Conservation (phyloP, 2,797 vertebrate genomes). For the Sebastiscus tertius region DNA sequence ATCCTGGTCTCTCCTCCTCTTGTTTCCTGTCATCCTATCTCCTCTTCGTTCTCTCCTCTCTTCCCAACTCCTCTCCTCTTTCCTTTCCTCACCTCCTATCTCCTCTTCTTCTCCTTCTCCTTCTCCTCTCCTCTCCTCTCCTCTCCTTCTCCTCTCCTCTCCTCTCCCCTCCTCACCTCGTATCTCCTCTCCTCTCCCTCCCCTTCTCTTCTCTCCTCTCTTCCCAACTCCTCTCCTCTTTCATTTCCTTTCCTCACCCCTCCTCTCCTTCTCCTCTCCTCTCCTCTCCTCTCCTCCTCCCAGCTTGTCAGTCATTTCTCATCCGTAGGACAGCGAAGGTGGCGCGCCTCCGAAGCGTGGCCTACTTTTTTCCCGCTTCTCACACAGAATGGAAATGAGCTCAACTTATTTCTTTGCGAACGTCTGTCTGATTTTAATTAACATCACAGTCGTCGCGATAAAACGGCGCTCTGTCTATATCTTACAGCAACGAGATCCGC, state of each 20-base stretch:
- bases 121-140: slow-evolving; percentile 13
- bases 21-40: too few relatives aligned
- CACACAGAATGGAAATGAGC: slow-evolving; percentile 73
- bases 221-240: too few relatives aligned
- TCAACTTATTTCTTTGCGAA: slow-evolving; percentile 72
- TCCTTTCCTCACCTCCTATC: too few relatives aligned
- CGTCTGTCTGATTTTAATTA: slow-evolving; percentile 83
- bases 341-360: slow-evolving; percentile 60
- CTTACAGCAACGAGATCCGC: slow-evolving; percentile 64
- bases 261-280: neutral
- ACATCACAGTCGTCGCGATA: slow-evolving; percentile 63
- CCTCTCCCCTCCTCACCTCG: too few relatives aligned
- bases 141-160: too few relatives aligned
- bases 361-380: slow-evolving; percentile 70
- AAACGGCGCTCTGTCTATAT: slow-evolving; percentile 74
- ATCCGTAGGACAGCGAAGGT: slow-evolving; percentile 61
- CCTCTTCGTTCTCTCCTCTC: neutral
- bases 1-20: fast-evolving
- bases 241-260: neutral
- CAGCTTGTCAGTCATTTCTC: slow-evolving; percentile 70
- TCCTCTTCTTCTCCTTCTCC: neutral
- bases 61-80: too few relatives aligned
- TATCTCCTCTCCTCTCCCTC: too few relatives aligned
- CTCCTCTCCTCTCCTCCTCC: slow-evolving; percentile 12
- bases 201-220: too few relatives aligned